These are phyloP conservation scores for Eustalomyia histrio DNA, from an alignment of 2,888 invertebrate genomes.

Conservation along the genomic window DNA sequence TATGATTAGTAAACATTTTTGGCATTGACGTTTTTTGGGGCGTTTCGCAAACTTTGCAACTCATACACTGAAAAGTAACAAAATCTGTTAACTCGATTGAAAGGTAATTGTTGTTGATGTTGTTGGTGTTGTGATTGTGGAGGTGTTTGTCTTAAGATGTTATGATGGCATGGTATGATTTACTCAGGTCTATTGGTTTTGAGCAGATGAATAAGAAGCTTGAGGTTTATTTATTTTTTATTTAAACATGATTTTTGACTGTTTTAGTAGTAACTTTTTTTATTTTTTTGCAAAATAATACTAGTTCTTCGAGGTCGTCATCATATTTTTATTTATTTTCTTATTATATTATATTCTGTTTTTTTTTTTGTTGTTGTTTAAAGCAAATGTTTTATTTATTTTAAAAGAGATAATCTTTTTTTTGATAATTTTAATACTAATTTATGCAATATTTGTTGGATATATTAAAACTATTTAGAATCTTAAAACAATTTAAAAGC, in stretches of 20 bases:
- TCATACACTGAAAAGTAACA: conserved; percentile 15
- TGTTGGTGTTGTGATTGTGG: conserved; percentile 31
- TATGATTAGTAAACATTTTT: conserved; percentile 57
- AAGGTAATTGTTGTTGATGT: conserved; percentile 49
- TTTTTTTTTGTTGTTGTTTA: too few species aligned
- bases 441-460: too few species aligned
- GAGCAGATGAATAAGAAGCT: conserved; percentile 15
- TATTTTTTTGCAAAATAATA: conserved; percentile 30
- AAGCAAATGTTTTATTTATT: too few species aligned
- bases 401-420: too few species aligned
- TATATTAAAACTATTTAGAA: too few species aligned
- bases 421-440: too few species aligned
- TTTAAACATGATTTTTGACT: conserved; percentile 11
- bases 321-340: conserved; percentile 14
- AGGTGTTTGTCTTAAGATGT: conserved; percentile 44
- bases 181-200: neutral
- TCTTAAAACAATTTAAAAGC: too few species aligned
- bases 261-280: conserved; percentile 11
- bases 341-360: too few species aligned
- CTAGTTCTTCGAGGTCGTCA: conserved; percentile 57
- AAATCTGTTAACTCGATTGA: conserved; percentile 55
- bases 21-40: conserved; percentile 69
- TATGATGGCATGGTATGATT: neutral
- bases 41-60: conserved; percentile 58
- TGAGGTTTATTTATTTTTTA: conserved; percentile 34